Base-by-base conservation (phyloP, 1,140 invertebrate genomes). In the Papilio aristodemus region DNA sequence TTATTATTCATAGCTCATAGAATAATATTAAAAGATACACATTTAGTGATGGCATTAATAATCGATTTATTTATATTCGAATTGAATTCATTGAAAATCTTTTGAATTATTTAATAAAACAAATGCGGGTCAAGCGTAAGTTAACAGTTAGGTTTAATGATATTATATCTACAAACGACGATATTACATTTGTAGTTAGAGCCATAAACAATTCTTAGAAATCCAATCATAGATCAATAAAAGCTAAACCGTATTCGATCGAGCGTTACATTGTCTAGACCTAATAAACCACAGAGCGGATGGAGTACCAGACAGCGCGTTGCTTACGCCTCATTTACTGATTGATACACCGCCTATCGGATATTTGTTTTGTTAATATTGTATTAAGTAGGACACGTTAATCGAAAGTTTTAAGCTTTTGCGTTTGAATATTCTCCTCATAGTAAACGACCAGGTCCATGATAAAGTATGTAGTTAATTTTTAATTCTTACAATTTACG, bases 231-330 rank as follows among this genome's bases (percentile, higher is more conserved):
- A 62, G 72, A 68, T 73, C 72, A 78, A 80, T 79, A 80, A 77
- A 73, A 79, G 71, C 54, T 78, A 59, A 71, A 69, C 39, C 67
- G 73, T 69, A 77, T 76, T 83, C 74, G 73, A 69, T 73, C 70
- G 64, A 71, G 63, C 73, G 77, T 83, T 82, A 81, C 75, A 81
- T 79, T 83, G 81, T 85, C 79, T 83, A 83, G 76, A 80, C 77
- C 73, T 67, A 71, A 76, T 79, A 78, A 74, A 75, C 64, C 67
- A 71, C 76, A 82, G 75, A 77, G 64, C 64, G 22, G 69, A 22
- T 17, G 10, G 70, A 68, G 11, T 13, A 32, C 27, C 59, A 76
- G 76, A 81, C 69, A 73, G 58, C 46, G 46, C 46, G 46, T 54
- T 22, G 46, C 22, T 54, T 19, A 54, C 46, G 46, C 19, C 22